These are phyloP conservation scores for Eulemur macaco DNA, from an alignment of 2,113 vertebrate genomes.

Conservation along the genomic window DNA sequence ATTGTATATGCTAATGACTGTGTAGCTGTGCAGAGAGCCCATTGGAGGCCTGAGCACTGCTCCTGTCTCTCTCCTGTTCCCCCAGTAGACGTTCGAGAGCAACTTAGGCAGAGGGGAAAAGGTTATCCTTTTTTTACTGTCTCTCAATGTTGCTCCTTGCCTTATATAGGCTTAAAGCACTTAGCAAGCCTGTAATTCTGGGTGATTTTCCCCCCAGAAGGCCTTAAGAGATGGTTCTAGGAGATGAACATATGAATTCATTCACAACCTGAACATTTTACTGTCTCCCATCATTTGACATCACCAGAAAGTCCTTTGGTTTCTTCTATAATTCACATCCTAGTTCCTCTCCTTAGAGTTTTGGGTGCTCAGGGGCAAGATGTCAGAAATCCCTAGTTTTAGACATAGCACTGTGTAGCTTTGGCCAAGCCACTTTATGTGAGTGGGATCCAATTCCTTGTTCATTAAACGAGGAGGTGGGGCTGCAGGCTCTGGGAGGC, in stretches of 20 bases:
- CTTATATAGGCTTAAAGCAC: background rate
- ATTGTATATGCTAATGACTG: slow-evolving; percentile 52
- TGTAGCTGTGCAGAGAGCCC: background rate
- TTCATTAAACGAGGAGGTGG: background rate
- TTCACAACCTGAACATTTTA: background rate
- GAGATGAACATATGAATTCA: background rate
- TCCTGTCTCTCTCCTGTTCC: background rate
- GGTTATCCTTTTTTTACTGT: background rate
- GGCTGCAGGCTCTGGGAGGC: background rate
- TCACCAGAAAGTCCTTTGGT: background rate
- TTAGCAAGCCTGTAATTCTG: slow-evolving; percentile 27
- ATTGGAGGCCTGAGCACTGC: background rate
- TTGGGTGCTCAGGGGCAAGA: background rate
- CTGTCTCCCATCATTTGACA: background rate
- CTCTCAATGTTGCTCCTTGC: background rate
- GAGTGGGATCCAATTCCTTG: background rate
- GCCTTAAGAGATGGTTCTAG: background rate
- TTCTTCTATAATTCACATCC: background rate
- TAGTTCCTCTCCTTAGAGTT: background rate
- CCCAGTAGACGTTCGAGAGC: background rate
- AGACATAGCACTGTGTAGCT: background rate
- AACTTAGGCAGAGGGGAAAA: background rate
- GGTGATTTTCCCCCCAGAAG: background rate
- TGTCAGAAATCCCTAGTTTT: background rate
- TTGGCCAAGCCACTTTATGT: background rate